phyloP scores from a whole-genome alignment of 2,113 vertebrate genomes.

The Ceratotherium simum region DNA sequence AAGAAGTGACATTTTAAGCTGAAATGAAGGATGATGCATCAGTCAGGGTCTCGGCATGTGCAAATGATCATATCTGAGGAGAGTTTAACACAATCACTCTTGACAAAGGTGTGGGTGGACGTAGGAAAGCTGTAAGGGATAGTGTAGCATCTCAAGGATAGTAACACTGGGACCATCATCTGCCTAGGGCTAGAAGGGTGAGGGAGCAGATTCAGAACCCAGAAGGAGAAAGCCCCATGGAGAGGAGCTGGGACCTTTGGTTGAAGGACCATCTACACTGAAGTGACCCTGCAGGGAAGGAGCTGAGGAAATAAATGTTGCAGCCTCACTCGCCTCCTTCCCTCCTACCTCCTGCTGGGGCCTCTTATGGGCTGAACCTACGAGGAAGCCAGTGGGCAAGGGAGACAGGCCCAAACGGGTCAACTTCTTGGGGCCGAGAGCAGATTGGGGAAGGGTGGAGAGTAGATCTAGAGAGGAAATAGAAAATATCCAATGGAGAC shows the following conservation, averaged over 20 bases:
- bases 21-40: neutral
- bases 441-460: neutral
- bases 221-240: neutral
- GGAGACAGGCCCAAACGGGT: neutral
- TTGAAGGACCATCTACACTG: neutral
- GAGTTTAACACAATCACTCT: neutral
- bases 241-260: neutral
- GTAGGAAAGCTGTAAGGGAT: neutral
- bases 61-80: neutral
- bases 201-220: neutral
- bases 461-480: neutral
- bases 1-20: neutral
- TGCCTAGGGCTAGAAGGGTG: neutral
- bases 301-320: neutral
- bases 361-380: neutral
- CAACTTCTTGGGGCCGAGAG: neutral
- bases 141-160: neutral
- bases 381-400: no score
- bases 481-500: neutral
- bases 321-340: accelerated
- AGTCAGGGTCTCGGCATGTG: neutral
- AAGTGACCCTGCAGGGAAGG: neutral
- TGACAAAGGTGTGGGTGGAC: neutral
- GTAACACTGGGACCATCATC: neutral
- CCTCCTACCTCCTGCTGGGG: neutral